These are phyloP conservation scores for Gadus chalcogrammus DNA, from an alignment of 2,113 vertebrate genomes.

Conservation along the genomic window DNA sequence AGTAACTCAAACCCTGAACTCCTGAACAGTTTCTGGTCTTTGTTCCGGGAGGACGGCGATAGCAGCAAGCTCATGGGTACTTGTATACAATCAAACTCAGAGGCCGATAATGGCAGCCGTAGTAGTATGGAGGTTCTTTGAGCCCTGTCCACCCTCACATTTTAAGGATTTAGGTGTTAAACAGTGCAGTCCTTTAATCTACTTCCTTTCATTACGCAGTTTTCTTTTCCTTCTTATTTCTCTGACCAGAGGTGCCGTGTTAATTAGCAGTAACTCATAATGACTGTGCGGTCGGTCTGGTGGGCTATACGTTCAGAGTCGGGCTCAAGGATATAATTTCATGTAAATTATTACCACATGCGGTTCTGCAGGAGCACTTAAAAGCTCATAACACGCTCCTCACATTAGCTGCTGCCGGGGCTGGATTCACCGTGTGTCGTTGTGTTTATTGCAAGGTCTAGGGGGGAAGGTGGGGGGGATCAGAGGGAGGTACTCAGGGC, in stretches of 20 bases:
- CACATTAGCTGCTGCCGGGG: slow-evolving; percentile 31
- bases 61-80: slow-evolving; percentile 3
- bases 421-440: slow-evolving; percentile 1
- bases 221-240: slow-evolving; percentile 27
- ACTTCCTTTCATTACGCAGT: slow-evolving; percentile 39
- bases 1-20: slow-evolving; percentile 47
- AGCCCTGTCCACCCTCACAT: not conserved
- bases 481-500: too few species aligned
- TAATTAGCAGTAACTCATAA: slow-evolving; percentile 53
- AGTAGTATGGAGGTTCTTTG: too few species aligned
- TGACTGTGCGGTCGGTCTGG: slow-evolving; percentile 41
- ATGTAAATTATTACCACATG: slow-evolving; percentile 58
- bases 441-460: slow-evolving; percentile 38
- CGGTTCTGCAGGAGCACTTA: slow-evolving; percentile 47
- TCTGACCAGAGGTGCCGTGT: slow-evolving; percentile 23
- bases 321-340: slow-evolving; percentile 58
- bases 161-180: slow-evolving; percentile 31
- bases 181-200: slow-evolving; percentile 16
- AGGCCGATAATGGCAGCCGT: slow-evolving; percentile 5
- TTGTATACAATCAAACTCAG: not conserved
- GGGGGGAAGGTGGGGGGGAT: too few species aligned
- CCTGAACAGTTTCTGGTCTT: slow-evolving; percentile 24
- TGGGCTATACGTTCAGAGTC: slow-evolving; percentile 41
- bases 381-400: slow-evolving; percentile 38
- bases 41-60: slow-evolving; percentile 24